Conservation (phyloP, 2,113 vertebrate genomes). For the Scartelaos histophorus region DNA sequence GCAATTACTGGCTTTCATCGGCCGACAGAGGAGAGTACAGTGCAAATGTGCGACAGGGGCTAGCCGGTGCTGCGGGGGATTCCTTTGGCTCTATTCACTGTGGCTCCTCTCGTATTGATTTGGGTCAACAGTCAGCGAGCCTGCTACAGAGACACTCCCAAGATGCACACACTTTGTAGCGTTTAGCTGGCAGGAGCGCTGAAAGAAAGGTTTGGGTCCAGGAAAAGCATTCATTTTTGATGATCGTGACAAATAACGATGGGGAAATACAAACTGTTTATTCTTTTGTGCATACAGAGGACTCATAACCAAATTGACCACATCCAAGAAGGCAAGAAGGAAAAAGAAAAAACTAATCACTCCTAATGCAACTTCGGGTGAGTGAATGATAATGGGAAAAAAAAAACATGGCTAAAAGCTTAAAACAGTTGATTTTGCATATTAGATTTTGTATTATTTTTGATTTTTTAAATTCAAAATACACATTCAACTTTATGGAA, state of each 20-base stretch:
- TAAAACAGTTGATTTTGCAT: no score
- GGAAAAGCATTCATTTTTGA: not conserved
- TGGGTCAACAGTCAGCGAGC: constrained; percentile 15
- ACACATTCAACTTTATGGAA: no score
- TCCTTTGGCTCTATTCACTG: constrained; percentile 31
- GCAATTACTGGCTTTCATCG: constrained; percentile 54
- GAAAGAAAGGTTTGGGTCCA: not conserved
- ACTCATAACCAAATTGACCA: no score
- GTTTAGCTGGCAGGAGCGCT: not conserved
- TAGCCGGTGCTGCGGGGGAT: constrained; percentile 19
- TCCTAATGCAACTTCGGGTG: no score
- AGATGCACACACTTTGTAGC: constrained; percentile 2
- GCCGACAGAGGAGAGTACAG: constrained; percentile 46
- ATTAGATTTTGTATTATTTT: no score
- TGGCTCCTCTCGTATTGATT: constrained; percentile 40
- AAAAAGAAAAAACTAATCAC: not conserved
- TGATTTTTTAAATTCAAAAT: no score
- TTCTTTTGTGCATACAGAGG: not conserved
- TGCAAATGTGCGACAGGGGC: constrained; percentile 16
- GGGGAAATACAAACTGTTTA: not conserved
- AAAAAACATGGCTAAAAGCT: no score
- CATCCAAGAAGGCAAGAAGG: not conserved
- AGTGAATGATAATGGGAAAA: no score
- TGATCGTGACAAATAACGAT: not conserved
- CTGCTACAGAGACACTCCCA: constrained; percentile 1